A percentile compares a stretch with the other conserved stretches of the same genome.
These are phyloP conservation scores for Antheraea mylitta DNA, from an alignment of 1,140 invertebrate species.

Conservation along the genomic window DNA sequence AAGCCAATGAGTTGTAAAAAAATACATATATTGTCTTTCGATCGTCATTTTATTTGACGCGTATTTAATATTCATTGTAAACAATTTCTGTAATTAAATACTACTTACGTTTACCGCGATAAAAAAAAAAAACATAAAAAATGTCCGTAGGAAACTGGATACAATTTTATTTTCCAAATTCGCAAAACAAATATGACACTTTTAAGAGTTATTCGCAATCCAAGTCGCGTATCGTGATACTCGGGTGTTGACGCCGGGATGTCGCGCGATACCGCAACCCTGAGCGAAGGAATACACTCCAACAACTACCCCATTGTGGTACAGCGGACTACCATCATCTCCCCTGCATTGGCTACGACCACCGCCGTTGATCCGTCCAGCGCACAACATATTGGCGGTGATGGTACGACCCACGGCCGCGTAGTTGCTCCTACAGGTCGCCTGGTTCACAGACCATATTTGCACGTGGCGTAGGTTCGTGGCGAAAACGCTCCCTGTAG, in stretches of 20 bases:
- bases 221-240: neutral
- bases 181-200: too few relatives aligned
- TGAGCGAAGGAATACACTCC: neutral
- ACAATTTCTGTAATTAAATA: too few relatives aligned
- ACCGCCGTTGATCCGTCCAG: neutral
- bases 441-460: neutral
- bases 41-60: too few relatives aligned
- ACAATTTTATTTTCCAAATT: too few relatives aligned
- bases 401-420: neutral
- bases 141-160: too few relatives aligned
- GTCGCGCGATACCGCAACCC: neutral
- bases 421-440: neutral
- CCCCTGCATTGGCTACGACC: neutral
- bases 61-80: too few relatives aligned
- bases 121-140: too few relatives aligned
- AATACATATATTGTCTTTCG: too few relatives aligned
- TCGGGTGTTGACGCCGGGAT: neutral
- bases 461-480: neutral
- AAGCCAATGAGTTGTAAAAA: too few relatives aligned
- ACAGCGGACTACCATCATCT: neutral
- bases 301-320: neutral
- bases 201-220: neutral
- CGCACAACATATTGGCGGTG: slow-evolving; percentile 1
- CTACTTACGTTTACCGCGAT: too few relatives aligned
- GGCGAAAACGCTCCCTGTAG: neutral